Evolutionary conservation across 2,797 vertebrate genomes (phyloP), one percentile per base, ranked within the genome.

Genomic region (Bufotes viridis): DNA sequence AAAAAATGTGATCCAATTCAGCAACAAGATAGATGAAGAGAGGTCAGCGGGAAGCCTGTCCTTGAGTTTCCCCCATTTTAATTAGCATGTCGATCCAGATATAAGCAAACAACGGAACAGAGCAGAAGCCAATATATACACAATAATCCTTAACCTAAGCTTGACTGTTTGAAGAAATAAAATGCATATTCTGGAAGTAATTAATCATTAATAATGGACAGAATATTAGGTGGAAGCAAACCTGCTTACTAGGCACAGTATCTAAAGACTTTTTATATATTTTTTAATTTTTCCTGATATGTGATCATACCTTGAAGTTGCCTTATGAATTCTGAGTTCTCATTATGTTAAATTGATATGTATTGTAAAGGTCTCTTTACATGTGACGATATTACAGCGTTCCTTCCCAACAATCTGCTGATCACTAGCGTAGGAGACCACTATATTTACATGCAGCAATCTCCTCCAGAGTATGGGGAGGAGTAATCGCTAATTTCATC

Each of bases 111-210:
- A 76, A 24, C 26, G 22, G 22, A 85, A 22, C 29, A 76, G 72
- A 61, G 14, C 51, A 61, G 70, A 24, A 49, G 83, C 83, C 83
- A 85, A 85, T 76, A 51, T 76, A 85, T 85, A 85, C 72, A 85
- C 49, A 63, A 61, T 26, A 61, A 85, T 84, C 83, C 70, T 49
- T 61, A 76, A 60, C 83, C 83, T 26, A 85, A 74, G 53, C 58
- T 49, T 63, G 29, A 75, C 57, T 29, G 17, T 57, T 83, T 55
- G 49, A 34, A 58, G 22, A 74, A 84, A 84, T 75, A 84, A 84
- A 84, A 58, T 29, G 63, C 49, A 82, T 49, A 65, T 69, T 82
- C 55, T 18, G 15, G 49, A 69, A 10, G 3, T 63, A 69, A 82
- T 51, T 67, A 82, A 67, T 24, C 8, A 65, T 82, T 67, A 69